phyloP scores from a whole-genome alignment of 2,888 invertebrate genomes.

The Smittia sp. region DNA sequence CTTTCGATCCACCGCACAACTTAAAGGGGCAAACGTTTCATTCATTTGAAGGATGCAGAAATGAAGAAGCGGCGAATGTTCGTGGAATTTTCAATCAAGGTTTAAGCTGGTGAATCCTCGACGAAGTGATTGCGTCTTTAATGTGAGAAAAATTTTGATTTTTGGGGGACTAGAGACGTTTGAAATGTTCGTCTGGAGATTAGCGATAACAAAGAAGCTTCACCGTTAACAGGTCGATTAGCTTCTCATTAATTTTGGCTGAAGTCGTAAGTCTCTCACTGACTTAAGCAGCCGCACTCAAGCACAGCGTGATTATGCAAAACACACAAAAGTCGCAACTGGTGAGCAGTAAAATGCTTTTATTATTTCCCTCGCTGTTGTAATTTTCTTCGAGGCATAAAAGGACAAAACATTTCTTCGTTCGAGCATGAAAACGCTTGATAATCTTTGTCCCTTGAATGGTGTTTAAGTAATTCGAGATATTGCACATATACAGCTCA shows the following conservation, averaged over 20 bases:
- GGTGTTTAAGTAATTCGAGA: constrained; percentile 26
- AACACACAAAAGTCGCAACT: constrained; percentile 18
- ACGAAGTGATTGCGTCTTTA: background rate
- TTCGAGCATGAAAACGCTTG: background rate
- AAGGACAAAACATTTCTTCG: no score
- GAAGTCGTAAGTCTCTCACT: no score
- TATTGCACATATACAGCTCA: constrained; percentile 34
- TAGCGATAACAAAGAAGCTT: no score
- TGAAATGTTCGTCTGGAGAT: no score
- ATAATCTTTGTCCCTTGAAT: constrained; percentile 36
- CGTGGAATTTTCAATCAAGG: background rate
- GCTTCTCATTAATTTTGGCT: no score
- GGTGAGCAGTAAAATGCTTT: constrained; percentile 37
- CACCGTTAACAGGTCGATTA: background rate
- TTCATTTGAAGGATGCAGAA: no score
- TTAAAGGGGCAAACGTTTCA: constrained; percentile 15
- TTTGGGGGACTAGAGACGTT: no score
- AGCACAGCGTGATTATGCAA: constrained; percentile 17
- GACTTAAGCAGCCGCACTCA: no score
- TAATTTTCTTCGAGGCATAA: no score
- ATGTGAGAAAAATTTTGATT: no score
- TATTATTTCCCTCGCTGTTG: constrained; percentile 11
- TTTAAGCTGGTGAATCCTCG: no score
- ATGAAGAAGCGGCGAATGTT: background rate
- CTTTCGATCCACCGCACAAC: constrained; percentile 15